phyloP scores from a whole-genome alignment of 2,113 vertebrate species.

The Corythornis vintsioides region DNA sequence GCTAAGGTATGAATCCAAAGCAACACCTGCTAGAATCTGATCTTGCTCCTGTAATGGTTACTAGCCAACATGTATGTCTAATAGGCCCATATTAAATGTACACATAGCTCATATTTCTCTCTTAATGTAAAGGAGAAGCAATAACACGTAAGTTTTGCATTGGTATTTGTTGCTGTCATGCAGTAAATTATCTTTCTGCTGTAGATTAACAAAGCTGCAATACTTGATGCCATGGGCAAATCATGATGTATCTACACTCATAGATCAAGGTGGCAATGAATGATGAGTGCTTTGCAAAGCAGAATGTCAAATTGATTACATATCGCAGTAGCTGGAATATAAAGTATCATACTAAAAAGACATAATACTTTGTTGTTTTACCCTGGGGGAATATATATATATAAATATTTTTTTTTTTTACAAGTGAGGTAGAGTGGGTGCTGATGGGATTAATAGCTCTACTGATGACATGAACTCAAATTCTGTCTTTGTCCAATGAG shows the following conservation, averaged over 20 bases:
- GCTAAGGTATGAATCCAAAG: not conserved
- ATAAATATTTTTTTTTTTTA: not conserved
- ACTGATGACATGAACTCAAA: not conserved
- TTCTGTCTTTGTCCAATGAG: not conserved
- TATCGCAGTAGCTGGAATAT: not conserved
- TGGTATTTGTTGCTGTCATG: not conserved
- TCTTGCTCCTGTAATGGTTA: not conserved
- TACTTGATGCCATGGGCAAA: not conserved
- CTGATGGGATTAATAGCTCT: not conserved
- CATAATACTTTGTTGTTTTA: not conserved
- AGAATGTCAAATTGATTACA: not conserved
- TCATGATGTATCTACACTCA: not conserved
- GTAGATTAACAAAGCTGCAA: slow-evolving; percentile 7
- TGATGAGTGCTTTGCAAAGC: slow-evolving; percentile 30
- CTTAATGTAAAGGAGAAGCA: no score
- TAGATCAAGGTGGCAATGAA: not conserved
- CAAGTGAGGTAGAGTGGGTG: not conserved
- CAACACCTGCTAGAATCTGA: not conserved
- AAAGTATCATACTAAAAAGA: not conserved
- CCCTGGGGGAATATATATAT: not conserved
- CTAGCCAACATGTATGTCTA: not conserved
- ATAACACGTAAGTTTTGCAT: not conserved
- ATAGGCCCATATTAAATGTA: not conserved
- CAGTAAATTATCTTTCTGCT: slow-evolving; percentile 40
- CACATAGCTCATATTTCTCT: not conserved